Evolutionary conservation across 2,888 invertebrate genomes (phyloP).

Genomic region (Yponomeuta evonymella): DNA sequence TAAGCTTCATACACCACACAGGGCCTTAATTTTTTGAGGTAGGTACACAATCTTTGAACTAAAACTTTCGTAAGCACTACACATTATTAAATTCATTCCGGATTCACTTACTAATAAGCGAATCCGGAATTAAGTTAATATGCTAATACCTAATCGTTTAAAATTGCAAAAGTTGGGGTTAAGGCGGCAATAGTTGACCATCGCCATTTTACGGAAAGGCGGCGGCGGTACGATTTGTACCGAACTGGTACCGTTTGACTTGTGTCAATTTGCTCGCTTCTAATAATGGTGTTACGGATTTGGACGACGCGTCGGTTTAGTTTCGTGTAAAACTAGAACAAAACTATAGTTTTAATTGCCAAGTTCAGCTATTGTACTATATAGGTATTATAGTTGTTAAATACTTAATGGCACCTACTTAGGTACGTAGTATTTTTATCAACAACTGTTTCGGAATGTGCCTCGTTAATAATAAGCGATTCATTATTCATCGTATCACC

Average conservation of each 20-base stretch:
- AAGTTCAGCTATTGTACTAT: too few relatives aligned
- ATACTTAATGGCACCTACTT: not conserved
- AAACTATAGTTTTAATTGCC: too few relatives aligned
- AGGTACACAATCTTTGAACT: too few relatives aligned
- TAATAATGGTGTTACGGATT: not conserved
- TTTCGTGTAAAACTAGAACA: too few relatives aligned
- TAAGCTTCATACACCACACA: too few relatives aligned
- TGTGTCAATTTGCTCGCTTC: not conserved
- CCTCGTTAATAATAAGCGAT: slow-evolving; percentile 34
- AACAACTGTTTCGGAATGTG: slow-evolving; percentile 33
- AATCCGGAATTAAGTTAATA: too few relatives aligned
- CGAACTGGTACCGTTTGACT: not conserved
- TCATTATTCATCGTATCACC: slow-evolving; percentile 32
- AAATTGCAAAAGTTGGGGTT: not conserved
- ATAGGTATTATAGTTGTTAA: too few relatives aligned
- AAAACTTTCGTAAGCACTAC: too few relatives aligned
- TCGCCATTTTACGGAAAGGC: not conserved
- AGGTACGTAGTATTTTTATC: not conserved
- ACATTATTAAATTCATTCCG: too few relatives aligned
- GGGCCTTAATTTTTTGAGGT: too few relatives aligned
- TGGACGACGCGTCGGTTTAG: not conserved
- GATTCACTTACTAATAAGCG: too few relatives aligned
- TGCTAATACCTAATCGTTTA: too few relatives aligned
- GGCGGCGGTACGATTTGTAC: not conserved
- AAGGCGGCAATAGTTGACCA: not conserved